These are phyloP conservation scores for Caprella mutica DNA, from an alignment of 2,888 invertebrate genomes.

Conservation along the genomic window DNA sequence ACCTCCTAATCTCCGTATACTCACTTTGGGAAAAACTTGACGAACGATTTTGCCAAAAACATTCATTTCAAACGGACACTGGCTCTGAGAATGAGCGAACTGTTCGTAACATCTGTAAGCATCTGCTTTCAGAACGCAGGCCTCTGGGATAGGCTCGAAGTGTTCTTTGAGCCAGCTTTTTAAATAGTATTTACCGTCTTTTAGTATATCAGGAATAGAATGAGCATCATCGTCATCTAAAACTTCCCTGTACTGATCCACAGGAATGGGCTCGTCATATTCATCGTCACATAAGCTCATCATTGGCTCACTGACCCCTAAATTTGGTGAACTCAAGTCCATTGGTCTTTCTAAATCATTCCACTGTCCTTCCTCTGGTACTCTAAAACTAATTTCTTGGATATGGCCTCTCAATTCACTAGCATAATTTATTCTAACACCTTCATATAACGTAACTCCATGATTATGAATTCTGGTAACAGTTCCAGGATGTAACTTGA, in stretches of 20 bases:
- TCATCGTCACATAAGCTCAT: constrained; percentile 20
- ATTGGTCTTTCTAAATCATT: not conserved
- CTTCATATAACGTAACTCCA: constrained; percentile 20
- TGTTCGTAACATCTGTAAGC: constrained; percentile 30
- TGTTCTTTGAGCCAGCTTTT: constrained; percentile 31
- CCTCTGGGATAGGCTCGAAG: constrained; percentile 31
- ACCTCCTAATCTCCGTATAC: constrained; percentile 28
- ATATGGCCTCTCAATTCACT: not conserved
- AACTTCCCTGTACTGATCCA: not conserved
- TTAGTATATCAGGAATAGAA: constrained; percentile 24
- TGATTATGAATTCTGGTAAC: constrained; percentile 19
- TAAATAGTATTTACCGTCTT: constrained; percentile 32
- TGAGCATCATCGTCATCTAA: constrained; percentile 20
- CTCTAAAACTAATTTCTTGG: not conserved
- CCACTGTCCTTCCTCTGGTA: no score
- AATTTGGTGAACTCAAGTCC: constrained; percentile 18
- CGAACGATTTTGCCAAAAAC: constrained; percentile 33
- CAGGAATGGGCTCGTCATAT: constrained; percentile 11
- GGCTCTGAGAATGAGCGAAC: constrained; percentile 23
- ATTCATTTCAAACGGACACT: constrained; percentile 34
- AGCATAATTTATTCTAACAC: constrained; percentile 15
- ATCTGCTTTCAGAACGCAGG: constrained; percentile 32
- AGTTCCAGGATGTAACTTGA: constrained; percentile 18
- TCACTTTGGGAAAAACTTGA: constrained; percentile 32
- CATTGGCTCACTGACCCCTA: constrained; percentile 24